Evolutionary conservation across 2,888 invertebrate species (phyloP).

Genomic region (Orthosia cruda): DNA sequence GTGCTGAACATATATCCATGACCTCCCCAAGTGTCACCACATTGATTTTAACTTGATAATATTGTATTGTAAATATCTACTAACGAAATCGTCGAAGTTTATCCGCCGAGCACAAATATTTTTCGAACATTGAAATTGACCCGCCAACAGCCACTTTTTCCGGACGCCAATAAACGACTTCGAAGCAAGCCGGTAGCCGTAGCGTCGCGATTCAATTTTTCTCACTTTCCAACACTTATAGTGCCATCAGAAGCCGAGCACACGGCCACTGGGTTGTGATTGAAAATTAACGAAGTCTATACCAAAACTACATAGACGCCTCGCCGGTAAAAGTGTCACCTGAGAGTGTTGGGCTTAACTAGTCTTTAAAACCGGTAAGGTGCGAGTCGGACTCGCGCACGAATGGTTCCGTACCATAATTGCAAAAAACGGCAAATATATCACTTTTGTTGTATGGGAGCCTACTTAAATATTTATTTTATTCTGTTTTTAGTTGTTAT

Average conservation of each 20-base stretch:
- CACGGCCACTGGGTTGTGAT: conserved; percentile 54
- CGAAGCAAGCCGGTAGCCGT: not conserved
- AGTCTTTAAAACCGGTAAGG: too few relatives aligned
- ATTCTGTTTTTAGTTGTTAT: too few relatives aligned
- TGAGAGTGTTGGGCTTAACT: too few relatives aligned
- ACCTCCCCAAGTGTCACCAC: too few relatives aligned
- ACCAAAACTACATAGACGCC: not conserved
- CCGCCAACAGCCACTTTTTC: not conserved
- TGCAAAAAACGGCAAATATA: too few relatives aligned
- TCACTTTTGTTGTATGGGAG: too few relatives aligned
- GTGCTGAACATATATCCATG: too few relatives aligned
- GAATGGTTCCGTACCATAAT: too few relatives aligned
- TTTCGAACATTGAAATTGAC: not conserved
- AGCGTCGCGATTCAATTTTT: conserved; percentile 39
- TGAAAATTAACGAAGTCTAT: conserved; percentile 47
- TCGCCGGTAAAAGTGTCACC: not conserved
- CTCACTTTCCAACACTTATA: conserved; percentile 29
- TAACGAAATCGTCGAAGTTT: not conserved
- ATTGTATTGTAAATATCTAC: not conserved
- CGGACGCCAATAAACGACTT: not conserved
- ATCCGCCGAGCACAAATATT: not conserved
- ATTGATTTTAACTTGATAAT: too few relatives aligned
- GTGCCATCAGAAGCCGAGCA: conserved; percentile 38
- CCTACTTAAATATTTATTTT: too few relatives aligned
- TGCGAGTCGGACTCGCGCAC: too few relatives aligned